Evolutionary conservation across 37 sponge, comb jelly and placozoan species (phyloP).

Genomic region (Ianthella basta): DNA sequence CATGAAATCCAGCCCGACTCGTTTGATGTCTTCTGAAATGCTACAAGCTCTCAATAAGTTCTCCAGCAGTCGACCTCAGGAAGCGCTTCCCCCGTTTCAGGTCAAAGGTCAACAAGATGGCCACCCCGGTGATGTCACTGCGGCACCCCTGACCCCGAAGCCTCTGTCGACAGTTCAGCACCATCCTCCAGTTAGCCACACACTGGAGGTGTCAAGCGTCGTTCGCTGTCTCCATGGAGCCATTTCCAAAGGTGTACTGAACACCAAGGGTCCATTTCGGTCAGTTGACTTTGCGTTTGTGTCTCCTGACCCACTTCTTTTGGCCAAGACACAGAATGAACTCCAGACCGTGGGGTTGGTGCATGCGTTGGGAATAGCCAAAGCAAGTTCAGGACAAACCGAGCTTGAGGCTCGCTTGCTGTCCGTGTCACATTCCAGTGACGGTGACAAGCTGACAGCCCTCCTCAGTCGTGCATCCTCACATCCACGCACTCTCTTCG

Average conservation of each 20-base stretch:
- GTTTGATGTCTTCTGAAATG: slow-evolving; percentile 3
- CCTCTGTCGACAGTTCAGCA: neutral
- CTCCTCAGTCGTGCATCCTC: neutral
- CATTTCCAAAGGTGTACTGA: neutral
- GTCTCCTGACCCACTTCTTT: neutral
- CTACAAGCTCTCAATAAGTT: neutral
- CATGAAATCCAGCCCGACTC: neutral
- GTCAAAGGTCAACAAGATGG: neutral
- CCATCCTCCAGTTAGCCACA: neutral
- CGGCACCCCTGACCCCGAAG: neutral
- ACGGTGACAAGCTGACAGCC: neutral
- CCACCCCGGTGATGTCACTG: neutral
- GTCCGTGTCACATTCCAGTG: neutral
- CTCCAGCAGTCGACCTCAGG: neutral
- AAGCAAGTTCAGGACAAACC: neutral
- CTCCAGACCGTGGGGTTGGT: neutral
- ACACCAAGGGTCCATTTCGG: slow-evolving; percentile 11
- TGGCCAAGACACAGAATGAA: neutral
- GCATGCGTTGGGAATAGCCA: neutral
- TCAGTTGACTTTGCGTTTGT: slow-evolving; percentile 3
- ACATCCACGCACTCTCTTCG: neutral
- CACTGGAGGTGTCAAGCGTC: neutral
- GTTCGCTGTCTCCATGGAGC: slow-evolving; percentile 4
- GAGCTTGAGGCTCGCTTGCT: neutral
- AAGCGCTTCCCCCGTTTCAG: too few species aligned